Evolutionary conservation across 2,797 vertebrate genomes (phyloP).

Genomic region (Rhinatrema bivittatum): DNA sequence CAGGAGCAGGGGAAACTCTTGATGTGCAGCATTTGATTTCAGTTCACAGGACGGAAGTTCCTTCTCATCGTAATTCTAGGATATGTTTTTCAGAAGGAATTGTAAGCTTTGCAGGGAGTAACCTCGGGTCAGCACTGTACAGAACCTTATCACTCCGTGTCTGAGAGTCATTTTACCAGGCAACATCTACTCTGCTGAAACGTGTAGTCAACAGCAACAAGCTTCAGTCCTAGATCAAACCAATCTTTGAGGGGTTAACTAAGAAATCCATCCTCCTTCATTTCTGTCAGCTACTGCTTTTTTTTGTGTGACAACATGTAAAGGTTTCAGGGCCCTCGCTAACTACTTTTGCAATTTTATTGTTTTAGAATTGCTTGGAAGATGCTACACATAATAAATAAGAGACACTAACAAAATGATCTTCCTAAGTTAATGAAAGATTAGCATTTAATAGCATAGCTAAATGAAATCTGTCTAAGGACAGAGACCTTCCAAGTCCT

Average conservation of each 20-base stretch:
- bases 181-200: not conserved
- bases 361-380: no score
- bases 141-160: not conserved
- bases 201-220: not conserved
- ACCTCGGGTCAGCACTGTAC: not conserved
- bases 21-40: slow-evolving; percentile 35
- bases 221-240: not conserved
- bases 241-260: slow-evolving; percentile 18
- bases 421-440: no score
- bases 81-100: slow-evolving; percentile 13
- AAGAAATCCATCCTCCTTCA: slow-evolving; percentile 12
- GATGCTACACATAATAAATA: no score
- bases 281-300: slow-evolving; percentile 8
- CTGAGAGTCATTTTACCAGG: not conserved
- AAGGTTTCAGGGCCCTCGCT: no score
- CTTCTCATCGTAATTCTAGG: slow-evolving; percentile 8
- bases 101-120: not conserved
- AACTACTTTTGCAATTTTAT: no score
- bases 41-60: slow-evolving; percentile 20
- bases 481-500: no score
- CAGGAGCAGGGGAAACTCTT: slow-evolving; percentile 32
- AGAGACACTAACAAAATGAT: no score
- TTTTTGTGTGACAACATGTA: no score
- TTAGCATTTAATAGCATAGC: no score
- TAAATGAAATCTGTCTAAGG: no score